Evolutionary conservation across 92 coral and sea anemone species (phyloP).

Genomic region (Muricea muricata): DNA sequence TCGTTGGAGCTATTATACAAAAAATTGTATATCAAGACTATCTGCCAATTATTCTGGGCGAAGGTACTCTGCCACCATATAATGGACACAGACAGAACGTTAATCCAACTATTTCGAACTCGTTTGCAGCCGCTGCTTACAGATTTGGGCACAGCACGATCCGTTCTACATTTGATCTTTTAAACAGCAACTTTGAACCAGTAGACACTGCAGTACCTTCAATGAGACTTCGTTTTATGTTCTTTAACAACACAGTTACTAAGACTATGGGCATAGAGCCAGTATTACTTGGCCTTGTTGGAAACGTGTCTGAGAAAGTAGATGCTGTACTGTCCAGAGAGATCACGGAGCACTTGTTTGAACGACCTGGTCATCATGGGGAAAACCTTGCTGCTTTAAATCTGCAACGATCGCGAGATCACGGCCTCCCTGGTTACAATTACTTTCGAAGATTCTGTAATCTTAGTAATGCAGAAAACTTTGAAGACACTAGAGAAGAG

Average conservation of each 20-base stretch:
- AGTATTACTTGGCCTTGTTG: background rate
- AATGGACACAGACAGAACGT: background rate
- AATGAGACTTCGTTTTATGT: background rate
- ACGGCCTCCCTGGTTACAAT: constrained; percentile 92
- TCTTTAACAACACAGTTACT: constrained; percentile 3
- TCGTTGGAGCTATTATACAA: constrained; percentile 87
- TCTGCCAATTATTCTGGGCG: constrained; percentile 81
- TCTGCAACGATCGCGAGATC: constrained; percentile 92
- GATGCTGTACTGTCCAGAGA: background rate
- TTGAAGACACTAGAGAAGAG: constrained; percentile 80
- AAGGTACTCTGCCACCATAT: constrained; percentile 47
- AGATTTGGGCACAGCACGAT: constrained; percentile 32
- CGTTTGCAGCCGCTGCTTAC: constrained; percentile 11
- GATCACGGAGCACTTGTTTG: background rate
- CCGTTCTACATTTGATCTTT: constrained; percentile 1
- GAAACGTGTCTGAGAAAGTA: constrained; percentile 4
- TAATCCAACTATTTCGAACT: background rate
- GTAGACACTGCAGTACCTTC: background rate
- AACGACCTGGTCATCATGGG: constrained; percentile 41
- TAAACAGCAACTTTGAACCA: background rate
- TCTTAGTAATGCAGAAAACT: constrained; percentile 82
- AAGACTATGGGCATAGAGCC: background rate
- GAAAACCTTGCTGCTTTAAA: constrained; percentile 90
- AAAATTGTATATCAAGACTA: constrained; percentile 82
- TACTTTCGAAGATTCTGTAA: constrained; percentile 88